A percentile compares a stretch with the other conserved stretches of the same genome.
Evolutionary conservation across 2,797 vertebrate genomes (phyloP).

Genomic region (Sarcoramphus papa): DNA sequence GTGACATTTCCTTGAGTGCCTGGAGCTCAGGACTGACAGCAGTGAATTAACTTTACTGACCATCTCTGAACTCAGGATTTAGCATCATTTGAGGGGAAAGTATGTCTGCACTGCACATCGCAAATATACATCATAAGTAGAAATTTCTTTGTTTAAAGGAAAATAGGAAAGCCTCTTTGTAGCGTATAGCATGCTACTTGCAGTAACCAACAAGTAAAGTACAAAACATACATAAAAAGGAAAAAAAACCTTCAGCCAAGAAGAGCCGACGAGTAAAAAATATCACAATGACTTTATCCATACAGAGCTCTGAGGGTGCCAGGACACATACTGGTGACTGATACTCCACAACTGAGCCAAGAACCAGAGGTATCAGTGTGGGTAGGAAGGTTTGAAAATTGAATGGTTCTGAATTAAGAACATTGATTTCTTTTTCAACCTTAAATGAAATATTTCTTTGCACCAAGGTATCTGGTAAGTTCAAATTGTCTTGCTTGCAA

Average conservation of each 20-base stretch:
- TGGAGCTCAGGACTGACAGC: neutral
- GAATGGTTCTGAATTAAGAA: neutral
- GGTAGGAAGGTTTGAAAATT: neutral
- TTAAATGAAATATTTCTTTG: neutral
- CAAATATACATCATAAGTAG: neutral
- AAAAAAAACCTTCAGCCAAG: neutral
- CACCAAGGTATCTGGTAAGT: neutral
- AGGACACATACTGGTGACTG: neutral
- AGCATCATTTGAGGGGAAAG: neutral
- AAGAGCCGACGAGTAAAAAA: neutral
- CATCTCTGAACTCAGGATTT: neutral
- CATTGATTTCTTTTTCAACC: neutral
- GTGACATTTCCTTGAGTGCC: neutral
- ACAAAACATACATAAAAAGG: neutral
- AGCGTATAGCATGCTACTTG: neutral
- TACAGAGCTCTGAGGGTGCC: neutral
- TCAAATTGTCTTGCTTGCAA: neutral
- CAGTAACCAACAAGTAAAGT: neutral
- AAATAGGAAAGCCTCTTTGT: neutral
- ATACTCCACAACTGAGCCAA: neutral
- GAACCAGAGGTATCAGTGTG: neutral
- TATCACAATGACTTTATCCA: neutral
- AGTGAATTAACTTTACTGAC: neutral
- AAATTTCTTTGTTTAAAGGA: neutral
- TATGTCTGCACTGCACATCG: neutral